phyloP scores from a whole-genome alignment of 2,888 invertebrate genomes.

The Morpho helenor region DNA sequence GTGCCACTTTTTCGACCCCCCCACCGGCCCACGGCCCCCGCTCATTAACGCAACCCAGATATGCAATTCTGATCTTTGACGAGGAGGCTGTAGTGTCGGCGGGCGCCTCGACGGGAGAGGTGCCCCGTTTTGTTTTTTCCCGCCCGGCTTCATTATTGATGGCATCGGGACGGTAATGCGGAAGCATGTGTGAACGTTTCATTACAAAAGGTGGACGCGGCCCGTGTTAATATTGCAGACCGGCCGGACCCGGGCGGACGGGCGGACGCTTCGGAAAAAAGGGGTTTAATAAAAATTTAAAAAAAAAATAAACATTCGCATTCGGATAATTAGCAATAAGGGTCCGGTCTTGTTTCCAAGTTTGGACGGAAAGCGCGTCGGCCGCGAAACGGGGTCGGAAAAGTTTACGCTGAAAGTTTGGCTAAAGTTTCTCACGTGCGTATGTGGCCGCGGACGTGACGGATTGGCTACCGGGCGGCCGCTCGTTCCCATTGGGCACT shows the following conservation, averaged over 20 bases:
- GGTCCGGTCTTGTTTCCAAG: constrained; percentile 28
- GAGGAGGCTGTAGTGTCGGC: constrained; percentile 79
- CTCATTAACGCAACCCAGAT: constrained; percentile 83
- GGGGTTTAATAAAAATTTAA: constrained; percentile 36
- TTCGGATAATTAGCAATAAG: constrained; percentile 35
- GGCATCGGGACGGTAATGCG: constrained; percentile 79
- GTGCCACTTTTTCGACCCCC: constrained; percentile 79
- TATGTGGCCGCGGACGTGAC: constrained; percentile 57
- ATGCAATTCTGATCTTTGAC: constrained; percentile 84
- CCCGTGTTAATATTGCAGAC: constrained; percentile 78
- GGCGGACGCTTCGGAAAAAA: constrained; percentile 68
- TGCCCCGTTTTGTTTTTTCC: constrained; percentile 78
- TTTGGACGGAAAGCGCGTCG: constrained; percentile 39
- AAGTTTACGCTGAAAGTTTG: constrained; percentile 58
- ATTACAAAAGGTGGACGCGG: constrained; percentile 78
- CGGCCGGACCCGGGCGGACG: constrained; percentile 75
- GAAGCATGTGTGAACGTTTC: constrained; percentile 79
- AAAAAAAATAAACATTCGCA: constrained; percentile 47
- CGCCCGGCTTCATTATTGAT: constrained; percentile 80
- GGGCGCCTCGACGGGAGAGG: constrained; percentile 76
- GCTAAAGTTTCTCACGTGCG: constrained; percentile 65
- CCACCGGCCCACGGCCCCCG: constrained; percentile 65
- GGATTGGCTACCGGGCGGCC: constrained; percentile 49
- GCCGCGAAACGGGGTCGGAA: constrained; percentile 49
- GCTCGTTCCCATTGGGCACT: constrained; percentile 33